Evolutionary conservation across 2,113 vertebrate genomes (phyloP), one percentile per base, ranked within the genome.

Genomic region (Ptychochromis oligacanthus): DNA sequence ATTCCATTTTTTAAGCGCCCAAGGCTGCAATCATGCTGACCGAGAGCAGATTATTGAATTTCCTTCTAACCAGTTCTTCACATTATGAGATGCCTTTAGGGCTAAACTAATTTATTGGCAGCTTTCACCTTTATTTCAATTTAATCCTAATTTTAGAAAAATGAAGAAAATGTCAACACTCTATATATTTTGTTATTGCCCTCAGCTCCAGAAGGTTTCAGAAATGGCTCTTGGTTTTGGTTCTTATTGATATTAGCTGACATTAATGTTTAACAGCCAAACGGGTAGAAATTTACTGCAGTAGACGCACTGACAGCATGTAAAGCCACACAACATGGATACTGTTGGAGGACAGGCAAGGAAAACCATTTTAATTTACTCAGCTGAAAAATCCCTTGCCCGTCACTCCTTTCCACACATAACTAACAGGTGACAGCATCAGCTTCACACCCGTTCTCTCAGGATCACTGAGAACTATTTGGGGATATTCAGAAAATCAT

Each of bases 91-190:
- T 55, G 57, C 70, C 10, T 57, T 75, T 28, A 56, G 75, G 49
- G 46, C n/a, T 20, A 31, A 77, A 49, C 55, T 38, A 49, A 80
- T 28, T 11, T 58, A 31, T 55, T 52, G 67, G 61, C 61, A 57
- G 10, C 22, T 31, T 80, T 80, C 55, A 56, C 17, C n/a, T 36
- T 65, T 46, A n/a, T 57, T 43, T 46, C 17, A 54, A 40, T 31
- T 26, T 28, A 72, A 54, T 72, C 67, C 18, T 54, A 72, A 72
- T 72, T 72, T 72, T 52, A 72, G 17, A 72, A 54, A 54, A 31
- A 34, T 43, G 54, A 13, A 13, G 70, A 34, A 80, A 67, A 67
- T 79, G 17, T 57, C 52, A 79, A 18, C 24, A 31, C 18, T 79
- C 11, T 55, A 17, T 38, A 7, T 38, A 4, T 56, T 78, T 49